phyloP scores from a whole-genome alignment of 2,888 invertebrate genomes.

The Tupiocoris notatus region DNA sequence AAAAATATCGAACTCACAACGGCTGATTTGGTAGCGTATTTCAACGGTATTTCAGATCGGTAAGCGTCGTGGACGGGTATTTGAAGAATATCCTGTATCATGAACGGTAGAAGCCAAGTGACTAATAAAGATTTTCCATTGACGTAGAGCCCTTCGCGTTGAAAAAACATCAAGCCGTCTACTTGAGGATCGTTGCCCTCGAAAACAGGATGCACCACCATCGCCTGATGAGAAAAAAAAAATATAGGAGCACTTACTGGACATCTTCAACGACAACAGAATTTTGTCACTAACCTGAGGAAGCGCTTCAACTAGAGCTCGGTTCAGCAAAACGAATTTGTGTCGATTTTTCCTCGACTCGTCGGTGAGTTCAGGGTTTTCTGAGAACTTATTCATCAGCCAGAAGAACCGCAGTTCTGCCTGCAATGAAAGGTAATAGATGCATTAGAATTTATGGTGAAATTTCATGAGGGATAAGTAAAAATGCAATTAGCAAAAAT shows the following conservation, averaged over 20 bases:
- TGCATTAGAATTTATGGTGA: too few relatives aligned
- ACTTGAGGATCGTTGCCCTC: conserved; percentile 57
- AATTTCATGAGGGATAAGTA: too few relatives aligned
- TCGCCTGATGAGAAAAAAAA: conserved; percentile 24
- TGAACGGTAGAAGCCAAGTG: conserved; percentile 86
- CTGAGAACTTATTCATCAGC: conserved; percentile 66
- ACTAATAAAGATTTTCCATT: conserved; percentile 82
- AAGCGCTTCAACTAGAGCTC: conserved; percentile 26
- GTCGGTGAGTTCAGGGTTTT: conserved; percentile 25
- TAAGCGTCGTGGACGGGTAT: conserved; percentile 41
- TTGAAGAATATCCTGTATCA: conserved; percentile 74
- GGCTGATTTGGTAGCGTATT: conserved; percentile 19
- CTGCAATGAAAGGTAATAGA: conserved; percentile 59
- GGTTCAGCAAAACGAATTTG: conserved; percentile 31
- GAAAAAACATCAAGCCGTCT: conserved; percentile 91
- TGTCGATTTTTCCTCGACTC: conserved; percentile 31
- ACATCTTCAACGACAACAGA: too few relatives aligned
- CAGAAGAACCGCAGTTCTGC: conserved; percentile 83
- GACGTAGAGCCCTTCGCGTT: conserved; percentile 75
- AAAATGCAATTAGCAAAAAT: too few relatives aligned
- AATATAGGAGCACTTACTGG: background rate
- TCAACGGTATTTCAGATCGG: conserved; percentile 38
- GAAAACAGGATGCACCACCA: conserved; percentile 43
- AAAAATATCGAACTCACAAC: conserved; percentile 2
- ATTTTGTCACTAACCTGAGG: conserved; percentile 25